A percentile compares a stretch with the other conserved stretches of the same genome.
Evolutionary conservation across 2,888 invertebrate species (phyloP).

Genomic region (Phengaris alcon): DNA sequence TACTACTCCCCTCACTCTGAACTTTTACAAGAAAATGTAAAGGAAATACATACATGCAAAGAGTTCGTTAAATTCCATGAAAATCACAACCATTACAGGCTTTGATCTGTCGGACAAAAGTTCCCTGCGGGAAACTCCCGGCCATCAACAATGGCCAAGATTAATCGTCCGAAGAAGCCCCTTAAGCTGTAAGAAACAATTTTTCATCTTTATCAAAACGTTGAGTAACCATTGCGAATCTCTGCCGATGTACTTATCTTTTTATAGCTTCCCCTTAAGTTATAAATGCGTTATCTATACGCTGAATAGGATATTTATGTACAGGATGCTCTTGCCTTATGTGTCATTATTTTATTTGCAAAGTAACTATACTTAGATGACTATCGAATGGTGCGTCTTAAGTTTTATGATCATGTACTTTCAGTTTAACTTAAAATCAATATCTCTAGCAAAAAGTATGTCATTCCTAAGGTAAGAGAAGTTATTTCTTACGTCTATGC

Average conservation of each 20-base stretch:
- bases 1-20: neutral
- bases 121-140: conserved; percentile 48
- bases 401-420: too few relatives aligned
- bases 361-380: too few relatives aligned
- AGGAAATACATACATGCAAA: conserved; percentile 17
- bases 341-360: too few relatives aligned
- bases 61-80: conserved; percentile 39
- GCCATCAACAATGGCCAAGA: conserved; percentile 75
- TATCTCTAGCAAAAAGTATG: too few relatives aligned
- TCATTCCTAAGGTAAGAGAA: too few relatives aligned
- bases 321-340: neutral
- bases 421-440: too few relatives aligned
- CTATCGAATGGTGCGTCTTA: too few relatives aligned
- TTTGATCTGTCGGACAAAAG: conserved; percentile 73
- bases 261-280: conserved; percentile 26
- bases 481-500: neutral
- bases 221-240: conserved; percentile 38
- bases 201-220: conserved; percentile 77
- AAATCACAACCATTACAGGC: conserved; percentile 60
- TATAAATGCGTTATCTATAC: conserved; percentile 27
- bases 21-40: too few relatives aligned
- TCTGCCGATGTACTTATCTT: conserved; percentile 26
- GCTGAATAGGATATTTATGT: conserved; percentile 1
- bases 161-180: conserved; percentile 73
- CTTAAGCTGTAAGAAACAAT: conserved; percentile 67